These are phyloP conservation scores for Lasioglossum figueresi DNA, from an alignment of 2,888 invertebrate genomes.

Conservation along the genomic window DNA sequence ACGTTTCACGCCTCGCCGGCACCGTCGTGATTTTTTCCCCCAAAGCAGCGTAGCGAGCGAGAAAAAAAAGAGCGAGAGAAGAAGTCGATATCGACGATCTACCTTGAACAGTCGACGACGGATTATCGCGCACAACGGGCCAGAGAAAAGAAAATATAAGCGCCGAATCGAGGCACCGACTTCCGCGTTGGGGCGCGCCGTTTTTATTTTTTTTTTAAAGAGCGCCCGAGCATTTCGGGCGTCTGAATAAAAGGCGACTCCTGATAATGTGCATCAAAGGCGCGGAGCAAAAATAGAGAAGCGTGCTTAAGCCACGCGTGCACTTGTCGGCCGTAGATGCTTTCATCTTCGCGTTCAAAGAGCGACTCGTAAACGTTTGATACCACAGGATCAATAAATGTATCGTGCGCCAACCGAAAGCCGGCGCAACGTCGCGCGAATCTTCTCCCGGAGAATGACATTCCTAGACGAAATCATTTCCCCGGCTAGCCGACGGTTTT, in stretches of 20 bases:
- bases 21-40: neutral
- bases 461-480: constrained; percentile 18
- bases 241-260: constrained; percentile 68
- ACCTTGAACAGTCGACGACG: neutral
- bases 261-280: constrained; percentile 80
- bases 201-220: constrained; percentile 45
- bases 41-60: neutral
- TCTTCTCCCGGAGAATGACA: constrained; percentile 59
- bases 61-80: neutral
- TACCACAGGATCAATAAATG: constrained; percentile 73
- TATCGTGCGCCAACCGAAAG: constrained; percentile 68
- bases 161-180: constrained; percentile 47
- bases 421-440: constrained; percentile 56
- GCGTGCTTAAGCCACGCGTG: constrained; percentile 71
- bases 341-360: constrained; percentile 80
- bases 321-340: constrained; percentile 74
- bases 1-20: neutral
- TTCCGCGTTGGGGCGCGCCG: constrained; percentile 38
- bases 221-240: constrained; percentile 64
- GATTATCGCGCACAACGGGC: neutral
- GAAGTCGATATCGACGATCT: constrained; percentile 30
- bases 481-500: neutral
- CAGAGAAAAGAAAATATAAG: constrained; percentile 57
- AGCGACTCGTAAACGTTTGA: constrained; percentile 76
- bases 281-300: constrained; percentile 77